Conservation (phyloP, 2,888 invertebrate genomes). For the Sepioteuthis lessoniana region DNA sequence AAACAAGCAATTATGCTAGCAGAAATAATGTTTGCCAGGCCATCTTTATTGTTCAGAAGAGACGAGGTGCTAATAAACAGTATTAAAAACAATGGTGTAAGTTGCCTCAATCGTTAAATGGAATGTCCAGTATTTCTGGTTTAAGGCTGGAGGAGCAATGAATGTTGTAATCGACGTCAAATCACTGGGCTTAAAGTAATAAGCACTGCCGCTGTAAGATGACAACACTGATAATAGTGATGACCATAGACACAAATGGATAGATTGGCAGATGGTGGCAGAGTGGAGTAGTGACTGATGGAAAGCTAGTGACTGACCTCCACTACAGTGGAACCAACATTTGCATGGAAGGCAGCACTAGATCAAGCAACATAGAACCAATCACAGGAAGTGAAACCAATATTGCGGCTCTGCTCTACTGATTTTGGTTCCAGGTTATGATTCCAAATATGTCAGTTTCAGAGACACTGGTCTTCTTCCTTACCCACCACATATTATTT, state of each 20-base stretch:
- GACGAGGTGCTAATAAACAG: conserved; percentile 33
- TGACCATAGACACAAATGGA: not conserved
- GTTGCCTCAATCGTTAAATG: conserved; percentile 2
- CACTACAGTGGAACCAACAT: not conserved
- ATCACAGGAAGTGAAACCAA: conserved; percentile 13
- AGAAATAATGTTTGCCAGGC: not conserved
- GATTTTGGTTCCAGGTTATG: conserved; percentile 6
- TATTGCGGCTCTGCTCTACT: not conserved
- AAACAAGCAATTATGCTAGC: not conserved
- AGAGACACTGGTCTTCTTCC: not conserved
- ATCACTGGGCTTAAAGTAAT: conserved; percentile 23
- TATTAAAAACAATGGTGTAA: conserved; percentile 4
- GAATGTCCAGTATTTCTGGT: conserved; percentile 33
- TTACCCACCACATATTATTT: not conserved
- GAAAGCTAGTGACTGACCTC: not conserved
- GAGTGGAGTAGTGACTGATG: not conserved
- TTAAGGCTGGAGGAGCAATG: not conserved
- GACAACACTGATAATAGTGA: not conserved
- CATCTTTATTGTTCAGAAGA: not conserved
- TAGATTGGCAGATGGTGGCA: not conserved
- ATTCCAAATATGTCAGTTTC: not conserved
- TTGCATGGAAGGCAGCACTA: not conserved
- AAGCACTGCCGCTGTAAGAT: not conserved
- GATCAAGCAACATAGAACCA: not conserved
- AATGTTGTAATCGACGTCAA: not conserved